Conservation (phyloP, 2,888 invertebrate species). For the Drosophila cyrtoloma region DNA sequence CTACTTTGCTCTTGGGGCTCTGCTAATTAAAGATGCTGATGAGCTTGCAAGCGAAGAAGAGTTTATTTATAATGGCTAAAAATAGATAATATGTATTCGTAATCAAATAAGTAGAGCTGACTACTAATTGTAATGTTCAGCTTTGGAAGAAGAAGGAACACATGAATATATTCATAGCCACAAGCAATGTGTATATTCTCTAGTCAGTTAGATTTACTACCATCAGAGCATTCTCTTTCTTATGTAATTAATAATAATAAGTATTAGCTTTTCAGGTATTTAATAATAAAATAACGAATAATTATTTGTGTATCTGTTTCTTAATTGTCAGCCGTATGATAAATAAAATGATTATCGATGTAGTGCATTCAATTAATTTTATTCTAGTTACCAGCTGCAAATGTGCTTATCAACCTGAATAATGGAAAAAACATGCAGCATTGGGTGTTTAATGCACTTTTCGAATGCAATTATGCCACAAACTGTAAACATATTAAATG, state of each 20-base stretch:
- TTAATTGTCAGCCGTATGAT: neutral
- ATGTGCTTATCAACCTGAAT: slow-evolving; percentile 56
- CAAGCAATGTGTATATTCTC: too few relatives aligned
- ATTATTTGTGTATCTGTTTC: neutral
- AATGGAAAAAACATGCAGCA: slow-evolving; percentile 24
- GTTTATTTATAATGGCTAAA: slow-evolving; percentile 7
- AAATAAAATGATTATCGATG: neutral
- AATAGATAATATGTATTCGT: neutral
- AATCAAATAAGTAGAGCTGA: slow-evolving; percentile 2
- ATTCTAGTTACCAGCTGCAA: slow-evolving; percentile 23
- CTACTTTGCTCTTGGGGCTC: slow-evolving; percentile 20
- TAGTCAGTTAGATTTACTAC: neutral
- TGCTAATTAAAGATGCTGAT: slow-evolving; percentile 66
- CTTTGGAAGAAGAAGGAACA: neutral
- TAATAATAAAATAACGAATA: neutral
- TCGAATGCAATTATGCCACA: slow-evolving; percentile 68
- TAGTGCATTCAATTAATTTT: slow-evolving; percentile 39
- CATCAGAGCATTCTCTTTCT: neutral
- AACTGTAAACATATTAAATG: slow-evolving; percentile 66
- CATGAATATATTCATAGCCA: neutral
- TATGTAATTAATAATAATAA: neutral
- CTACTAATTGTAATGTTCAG: neutral
- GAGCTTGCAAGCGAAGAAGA: slow-evolving; percentile 50
- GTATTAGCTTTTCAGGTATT: too few relatives aligned
- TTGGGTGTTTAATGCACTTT: slow-evolving; percentile 69